Conservation (phyloP, 2,888 invertebrate species). For the Lasioglossum marginatum region DNA sequence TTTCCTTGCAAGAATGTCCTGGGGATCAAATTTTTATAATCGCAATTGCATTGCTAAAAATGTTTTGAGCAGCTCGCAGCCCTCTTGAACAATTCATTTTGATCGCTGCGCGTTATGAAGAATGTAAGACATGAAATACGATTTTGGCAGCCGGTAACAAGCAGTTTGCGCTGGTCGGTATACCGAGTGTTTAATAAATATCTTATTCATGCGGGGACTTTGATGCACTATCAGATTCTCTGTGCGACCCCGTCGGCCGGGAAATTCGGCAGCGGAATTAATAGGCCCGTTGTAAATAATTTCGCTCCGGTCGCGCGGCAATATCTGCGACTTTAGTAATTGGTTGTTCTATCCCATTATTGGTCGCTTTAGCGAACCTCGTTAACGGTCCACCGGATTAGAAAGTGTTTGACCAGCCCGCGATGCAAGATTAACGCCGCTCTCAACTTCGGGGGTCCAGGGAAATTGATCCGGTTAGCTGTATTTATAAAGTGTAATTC, state of each 20-base stretch:
- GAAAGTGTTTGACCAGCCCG: constrained; percentile 22
- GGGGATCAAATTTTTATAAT: not conserved
- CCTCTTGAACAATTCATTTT: not conserved
- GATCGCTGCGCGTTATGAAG: not conserved
- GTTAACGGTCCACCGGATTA: constrained; percentile 30
- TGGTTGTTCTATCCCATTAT: constrained; percentile 36
- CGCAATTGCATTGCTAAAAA: not conserved
- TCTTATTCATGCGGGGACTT: not conserved
- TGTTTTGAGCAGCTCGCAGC: not conserved
- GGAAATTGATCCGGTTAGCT: constrained; percentile 18
- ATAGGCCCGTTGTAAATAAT: not conserved
- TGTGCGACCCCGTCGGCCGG: not conserved
- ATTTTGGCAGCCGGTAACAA: not conserved
- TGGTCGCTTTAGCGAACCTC: constrained; percentile 19
- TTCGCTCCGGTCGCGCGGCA: not conserved
- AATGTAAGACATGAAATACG: not conserved
- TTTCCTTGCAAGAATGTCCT: not conserved
- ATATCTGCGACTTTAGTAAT: constrained; percentile 3
- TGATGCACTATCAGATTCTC: not conserved
- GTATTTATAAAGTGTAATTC: constrained; percentile 14
- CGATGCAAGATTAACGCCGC: constrained; percentile 25
- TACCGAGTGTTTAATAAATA: not conserved
- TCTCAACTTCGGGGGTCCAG: not conserved
- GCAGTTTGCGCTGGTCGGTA: not conserved
- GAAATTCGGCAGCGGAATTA: not conserved